A percentile compares a stretch with the other conserved stretches of the same genome.
Evolutionary conservation across 2,888 invertebrate genomes (phyloP).

Genomic region (Drosophila lacicola): DNA sequence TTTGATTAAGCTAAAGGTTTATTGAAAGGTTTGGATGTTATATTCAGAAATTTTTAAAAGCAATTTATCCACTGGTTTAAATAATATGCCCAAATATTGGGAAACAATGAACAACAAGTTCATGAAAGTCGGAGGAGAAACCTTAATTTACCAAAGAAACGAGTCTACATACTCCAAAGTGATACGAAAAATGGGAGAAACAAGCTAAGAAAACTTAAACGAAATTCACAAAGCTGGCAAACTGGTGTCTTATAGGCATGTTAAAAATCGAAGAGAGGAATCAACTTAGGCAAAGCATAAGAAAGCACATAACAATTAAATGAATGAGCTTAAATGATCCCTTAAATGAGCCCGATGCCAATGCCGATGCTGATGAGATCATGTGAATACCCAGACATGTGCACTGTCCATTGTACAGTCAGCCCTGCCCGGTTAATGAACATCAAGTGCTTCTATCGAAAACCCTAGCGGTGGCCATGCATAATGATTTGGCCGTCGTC

Average conservation of each 20-base stretch:
- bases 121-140: no score
- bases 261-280: constrained; percentile 13
- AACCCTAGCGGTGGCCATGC: constrained; percentile 43
- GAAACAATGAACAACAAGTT: no score
- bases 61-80: no score
- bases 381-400: constrained; percentile 36
- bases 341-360: no score
- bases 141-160: no score
- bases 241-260: no score
- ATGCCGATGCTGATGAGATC: constrained; percentile 12
- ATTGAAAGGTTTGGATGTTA: no score
- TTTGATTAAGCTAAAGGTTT: constrained; percentile 30
- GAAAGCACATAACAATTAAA: constrained; percentile 69
- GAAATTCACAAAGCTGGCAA: no score
- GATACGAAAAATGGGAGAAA: constrained; percentile 14
- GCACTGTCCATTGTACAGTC: background rate
- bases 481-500: constrained; percentile 66
- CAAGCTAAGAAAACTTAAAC: constrained; percentile 25
- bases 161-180: no score
- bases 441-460: constrained; percentile 5
- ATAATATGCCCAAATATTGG: no score
- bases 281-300: constrained; percentile 1
- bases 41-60: no score
- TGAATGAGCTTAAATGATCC: constrained; percentile 30
- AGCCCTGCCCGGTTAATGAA: constrained; percentile 53